phyloP scores from a whole-genome alignment of 2,797 vertebrate genomes.

The Gallinago stenura region DNA sequence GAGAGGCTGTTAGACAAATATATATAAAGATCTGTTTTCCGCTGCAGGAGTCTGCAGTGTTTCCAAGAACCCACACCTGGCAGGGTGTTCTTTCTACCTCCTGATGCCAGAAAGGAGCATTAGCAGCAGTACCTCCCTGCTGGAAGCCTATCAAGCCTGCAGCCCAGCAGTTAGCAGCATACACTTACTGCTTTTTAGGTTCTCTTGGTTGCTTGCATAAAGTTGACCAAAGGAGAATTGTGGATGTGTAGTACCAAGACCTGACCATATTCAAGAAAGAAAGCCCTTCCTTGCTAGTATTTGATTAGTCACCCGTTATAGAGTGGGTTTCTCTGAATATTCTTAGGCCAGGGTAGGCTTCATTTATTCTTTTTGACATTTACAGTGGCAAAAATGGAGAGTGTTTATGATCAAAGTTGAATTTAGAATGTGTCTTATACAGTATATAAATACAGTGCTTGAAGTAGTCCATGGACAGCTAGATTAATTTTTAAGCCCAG shows the following conservation, averaged over 20 bases:
- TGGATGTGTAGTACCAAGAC: not conserved
- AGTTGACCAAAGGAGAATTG: not conserved
- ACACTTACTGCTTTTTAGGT: not conserved
- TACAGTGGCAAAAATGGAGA: not conserved
- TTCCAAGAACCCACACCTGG: not conserved
- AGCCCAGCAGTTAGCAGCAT: not conserved
- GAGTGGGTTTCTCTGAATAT: not conserved
- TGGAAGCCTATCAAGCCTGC: not conserved
- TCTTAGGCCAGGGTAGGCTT: not conserved
- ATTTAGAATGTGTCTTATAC: not conserved
- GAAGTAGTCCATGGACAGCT: not conserved
- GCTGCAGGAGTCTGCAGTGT: not conserved
- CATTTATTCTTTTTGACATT: not conserved
- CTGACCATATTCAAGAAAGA: not conserved
- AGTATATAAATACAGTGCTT: not conserved
- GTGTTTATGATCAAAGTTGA: not conserved
- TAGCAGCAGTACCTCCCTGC: not conserved
- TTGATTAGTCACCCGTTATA: not conserved
- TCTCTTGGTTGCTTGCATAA: not conserved
- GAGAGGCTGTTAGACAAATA: not conserved
- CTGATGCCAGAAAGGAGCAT: not conserved
- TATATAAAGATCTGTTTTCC: not conserved
- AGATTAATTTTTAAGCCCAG: not conserved
- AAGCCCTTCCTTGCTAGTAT: not conserved
- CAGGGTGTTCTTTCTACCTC: not conserved